These are phyloP conservation scores for Hirudo medicinalis DNA, from an alignment of 1,140 invertebrate species.

Conservation along the genomic window DNA sequence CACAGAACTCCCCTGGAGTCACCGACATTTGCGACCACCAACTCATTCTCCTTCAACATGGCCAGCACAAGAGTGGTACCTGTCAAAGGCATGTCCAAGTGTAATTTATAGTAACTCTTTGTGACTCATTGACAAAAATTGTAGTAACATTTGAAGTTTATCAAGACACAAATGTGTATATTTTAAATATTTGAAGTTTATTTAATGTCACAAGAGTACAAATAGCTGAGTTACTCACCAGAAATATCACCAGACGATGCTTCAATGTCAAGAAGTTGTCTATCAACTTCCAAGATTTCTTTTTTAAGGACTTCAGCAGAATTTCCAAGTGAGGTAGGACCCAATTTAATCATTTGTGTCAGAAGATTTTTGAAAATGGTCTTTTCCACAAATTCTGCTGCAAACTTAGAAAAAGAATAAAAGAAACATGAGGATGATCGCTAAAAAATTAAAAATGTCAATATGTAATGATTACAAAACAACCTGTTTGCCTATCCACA, in stretches of 20 bases:
- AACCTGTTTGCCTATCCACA: not conserved
- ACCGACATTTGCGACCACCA: conserved; percentile 88
- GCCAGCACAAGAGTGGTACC: conserved; percentile 85
- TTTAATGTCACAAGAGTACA: no score
- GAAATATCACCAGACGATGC: conserved; percentile 71
- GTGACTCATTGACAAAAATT: not conserved
- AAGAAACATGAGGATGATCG: no score
- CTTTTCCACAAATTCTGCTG: conserved; percentile 66
- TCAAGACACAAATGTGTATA: no score
- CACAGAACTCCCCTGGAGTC: conserved; percentile 89
- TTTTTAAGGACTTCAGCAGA: conserved; percentile 46
- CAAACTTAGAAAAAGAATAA: conserved; percentile 56
- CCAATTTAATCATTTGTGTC: conserved; percentile 4
- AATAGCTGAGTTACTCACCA: conserved; percentile 42
- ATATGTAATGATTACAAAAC: not conserved
- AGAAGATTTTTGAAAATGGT: conserved; percentile 31
- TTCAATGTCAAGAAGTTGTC: conserved; percentile 60
- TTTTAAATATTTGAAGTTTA: no score
- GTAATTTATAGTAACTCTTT: no score
- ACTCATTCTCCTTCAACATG: conserved; percentile 57
- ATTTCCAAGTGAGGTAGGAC: not conserved
- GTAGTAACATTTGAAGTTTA: no score
- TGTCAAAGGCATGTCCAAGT: conserved; percentile 30
- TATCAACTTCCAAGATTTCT: conserved; percentile 67
- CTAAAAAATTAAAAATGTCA: conserved; percentile 24